Evolutionary conservation across 1,140 invertebrate genomes (phyloP).

Genomic region (Drosophila kohkoa): DNA sequence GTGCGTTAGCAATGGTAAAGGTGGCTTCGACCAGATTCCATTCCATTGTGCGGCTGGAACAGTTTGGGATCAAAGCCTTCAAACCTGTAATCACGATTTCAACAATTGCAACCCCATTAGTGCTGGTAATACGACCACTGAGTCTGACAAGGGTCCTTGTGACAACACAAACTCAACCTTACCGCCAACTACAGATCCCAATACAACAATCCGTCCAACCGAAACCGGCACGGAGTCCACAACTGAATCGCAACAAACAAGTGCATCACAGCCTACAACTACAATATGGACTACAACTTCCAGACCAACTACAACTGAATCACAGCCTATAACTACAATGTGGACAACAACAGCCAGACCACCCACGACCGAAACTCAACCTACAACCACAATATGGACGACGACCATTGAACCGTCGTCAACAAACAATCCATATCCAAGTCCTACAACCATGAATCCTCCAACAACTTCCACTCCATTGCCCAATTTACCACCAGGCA

Average conservation of each 20-base stretch:
- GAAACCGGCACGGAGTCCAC: conserved; percentile 18
- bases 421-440: conserved; percentile 52
- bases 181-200: conserved; percentile 9
- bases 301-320: conserved; percentile 18
- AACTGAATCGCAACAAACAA: conserved; percentile 23
- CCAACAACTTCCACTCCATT: conserved; percentile 61
- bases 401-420: conserved; percentile 27
- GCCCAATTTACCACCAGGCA: conserved; percentile 62
- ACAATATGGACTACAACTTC: conserved; percentile 3
- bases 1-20: conserved; percentile 87
- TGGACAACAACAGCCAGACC: neutral
- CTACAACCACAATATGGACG: conserved; percentile 34
- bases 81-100: conserved; percentile 87
- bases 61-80: conserved; percentile 87
- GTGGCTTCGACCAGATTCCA: conserved; percentile 86
- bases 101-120: conserved; percentile 64
- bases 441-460: conserved; percentile 34
- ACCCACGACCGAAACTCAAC: conserved; percentile 20
- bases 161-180: conserved; percentile 28
- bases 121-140: conserved; percentile 27
- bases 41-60: conserved; percentile 88
- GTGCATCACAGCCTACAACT: conserved; percentile 13
- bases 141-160: conserved; percentile 56
- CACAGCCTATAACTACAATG: conserved; percentile 4
- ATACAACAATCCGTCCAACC: conserved; percentile 23